Evolutionary conservation across 2,888 invertebrate species (phyloP), one percentile per base, ranked within the genome.

Genomic region (Lithosia quadra): DNA sequence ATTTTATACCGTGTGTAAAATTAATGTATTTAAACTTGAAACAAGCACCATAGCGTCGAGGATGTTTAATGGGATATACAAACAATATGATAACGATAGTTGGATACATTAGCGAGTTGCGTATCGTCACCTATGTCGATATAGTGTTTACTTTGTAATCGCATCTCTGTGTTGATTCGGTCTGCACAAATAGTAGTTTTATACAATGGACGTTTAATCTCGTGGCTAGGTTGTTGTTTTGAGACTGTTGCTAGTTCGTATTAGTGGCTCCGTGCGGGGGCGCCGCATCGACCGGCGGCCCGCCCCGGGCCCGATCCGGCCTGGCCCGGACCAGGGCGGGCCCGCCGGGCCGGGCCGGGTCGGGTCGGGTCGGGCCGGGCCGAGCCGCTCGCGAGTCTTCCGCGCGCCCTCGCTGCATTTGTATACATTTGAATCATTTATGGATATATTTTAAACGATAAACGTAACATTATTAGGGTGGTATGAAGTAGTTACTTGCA

Each of bases 1-100:
- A 91, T 94, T 94, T 94, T 94, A 90, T 94, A 94, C 93, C 89
- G 90, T 88, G 91, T 91, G 92, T 92, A 91, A 91, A 90, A 90
- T 91, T 84, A 88, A 90, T 88, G 91, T 90, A 91, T 90, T 90
- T 86, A 87, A 84, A 81, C 71, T 81, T 74, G 73, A 78, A 79
- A 72, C 80, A 76, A 85, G 87, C 90, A 88, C 88, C 87, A 82
- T 89, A 88, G 90, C 87, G 85, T 79, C 80, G 77, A 77, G 77
- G 72, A 81, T 74, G 76, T 75, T 75, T 70, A 76, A 74, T 83
- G 78, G 81, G 76, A 81, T 71, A 83, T 81, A 80, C 79, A 79
- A 79, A 75, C 75, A 79, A 78, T 80, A 76, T 76, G 65, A 70
- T 75, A 74, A 75, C 71, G 81, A 81, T 84, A 83, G 85, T 82